Percentiles rank a stretch among this genome's conserved stretches.
Evolutionary conservation across 2,113 vertebrate genomes (phyloP).

Genomic region (Tragelaphus strepsiceros): DNA sequence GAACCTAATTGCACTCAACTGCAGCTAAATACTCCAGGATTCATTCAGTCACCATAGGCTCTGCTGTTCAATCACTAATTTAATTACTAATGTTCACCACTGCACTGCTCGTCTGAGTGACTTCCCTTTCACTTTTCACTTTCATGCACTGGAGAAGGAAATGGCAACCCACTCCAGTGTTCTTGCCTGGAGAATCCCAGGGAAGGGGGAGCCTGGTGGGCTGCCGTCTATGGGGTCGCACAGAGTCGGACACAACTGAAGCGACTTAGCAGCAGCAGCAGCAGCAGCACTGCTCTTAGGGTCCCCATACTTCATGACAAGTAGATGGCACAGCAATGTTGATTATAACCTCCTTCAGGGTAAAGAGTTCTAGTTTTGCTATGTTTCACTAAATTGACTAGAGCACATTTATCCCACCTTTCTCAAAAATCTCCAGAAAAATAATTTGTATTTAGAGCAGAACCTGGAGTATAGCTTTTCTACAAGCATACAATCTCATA

Average conservation of each 20-base stretch:
- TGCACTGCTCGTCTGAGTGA: no score
- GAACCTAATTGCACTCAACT: background rate
- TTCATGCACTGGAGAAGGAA: no score
- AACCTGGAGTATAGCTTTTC: background rate
- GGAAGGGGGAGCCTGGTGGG: no score
- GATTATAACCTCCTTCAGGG: background rate
- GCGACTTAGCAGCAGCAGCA: no score
- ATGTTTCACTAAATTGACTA: background rate
- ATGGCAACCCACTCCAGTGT: no score
- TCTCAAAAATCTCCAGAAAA: constrained; percentile 14
- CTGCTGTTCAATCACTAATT: background rate
- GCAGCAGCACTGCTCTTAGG: background rate
- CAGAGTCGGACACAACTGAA: no score
- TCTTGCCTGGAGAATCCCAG: no score
- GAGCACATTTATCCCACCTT: background rate
- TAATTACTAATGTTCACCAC: background rate
- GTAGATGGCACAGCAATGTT: background rate
- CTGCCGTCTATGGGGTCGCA: no score
- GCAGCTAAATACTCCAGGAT: background rate
- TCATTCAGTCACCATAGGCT: background rate
- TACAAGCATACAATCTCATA: background rate
- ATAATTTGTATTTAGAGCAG: background rate
- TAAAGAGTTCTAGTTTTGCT: background rate
- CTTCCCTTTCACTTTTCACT: no score
- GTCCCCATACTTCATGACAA: background rate